Conservation (phyloP, 2,113 vertebrate genomes). For the Mormyrus iriodes region DNA sequence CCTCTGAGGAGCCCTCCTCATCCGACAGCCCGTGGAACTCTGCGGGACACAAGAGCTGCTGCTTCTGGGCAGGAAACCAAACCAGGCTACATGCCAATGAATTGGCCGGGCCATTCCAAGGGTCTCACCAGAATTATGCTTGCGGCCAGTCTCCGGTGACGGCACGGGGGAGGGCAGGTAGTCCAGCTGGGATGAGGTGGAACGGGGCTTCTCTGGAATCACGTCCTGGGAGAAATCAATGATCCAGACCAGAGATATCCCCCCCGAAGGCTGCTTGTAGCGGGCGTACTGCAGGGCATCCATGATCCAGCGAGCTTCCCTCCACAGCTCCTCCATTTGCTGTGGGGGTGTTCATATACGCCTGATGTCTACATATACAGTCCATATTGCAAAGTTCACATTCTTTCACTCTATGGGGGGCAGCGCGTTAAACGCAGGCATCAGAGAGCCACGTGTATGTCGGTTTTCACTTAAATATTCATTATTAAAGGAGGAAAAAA, state of each 20-base stretch:
- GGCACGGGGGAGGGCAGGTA: constrained; percentile 73
- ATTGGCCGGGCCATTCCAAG: neutral
- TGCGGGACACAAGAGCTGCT: constrained; percentile 28
- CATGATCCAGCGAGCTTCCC: constrained; percentile 84
- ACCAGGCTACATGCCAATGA: neutral
- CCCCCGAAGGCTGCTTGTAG: constrained; percentile 78
- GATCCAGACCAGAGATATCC: constrained; percentile 70
- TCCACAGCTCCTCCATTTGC: constrained; percentile 90
- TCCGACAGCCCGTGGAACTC: constrained; percentile 72
- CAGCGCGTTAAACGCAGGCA: neutral
- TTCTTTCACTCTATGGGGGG: neutral
- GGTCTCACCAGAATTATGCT: constrained; percentile 66
- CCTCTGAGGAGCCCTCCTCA: constrained; percentile 80
- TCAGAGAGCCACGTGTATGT: neutral
- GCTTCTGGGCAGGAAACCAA: neutral
- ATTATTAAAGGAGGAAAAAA: neutral
- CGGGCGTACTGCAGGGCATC: constrained; percentile 80
- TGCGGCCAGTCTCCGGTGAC: constrained; percentile 67
- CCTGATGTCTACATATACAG: neutral
- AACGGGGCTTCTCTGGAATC: constrained; percentile 57
- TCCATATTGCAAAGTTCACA: neutral
- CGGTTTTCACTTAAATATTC: neutral
- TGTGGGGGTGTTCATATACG: constrained; percentile 37
- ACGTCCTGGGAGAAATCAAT: constrained; percentile 60
- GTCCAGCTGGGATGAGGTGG: constrained; percentile 67